These are phyloP conservation scores for Hippocampus zosterae DNA, from an alignment of 2,113 vertebrate genomes.

Conservation along the genomic window DNA sequence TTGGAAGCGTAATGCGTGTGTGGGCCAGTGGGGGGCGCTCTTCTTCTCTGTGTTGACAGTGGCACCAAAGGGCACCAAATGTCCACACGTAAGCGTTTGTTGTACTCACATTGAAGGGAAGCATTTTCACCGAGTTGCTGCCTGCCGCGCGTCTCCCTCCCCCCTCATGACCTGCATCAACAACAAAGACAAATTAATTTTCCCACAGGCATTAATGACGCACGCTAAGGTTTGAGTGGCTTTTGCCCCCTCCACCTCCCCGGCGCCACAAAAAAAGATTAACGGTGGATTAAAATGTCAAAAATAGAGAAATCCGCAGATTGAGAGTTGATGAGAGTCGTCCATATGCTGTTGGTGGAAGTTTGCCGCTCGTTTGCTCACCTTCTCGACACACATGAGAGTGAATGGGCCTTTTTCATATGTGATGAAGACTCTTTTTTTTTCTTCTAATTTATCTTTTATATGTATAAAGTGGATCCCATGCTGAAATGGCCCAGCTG, in stretches of 20 bases:
- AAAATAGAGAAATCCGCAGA: slow-evolving; percentile 73
- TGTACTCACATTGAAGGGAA: too few species aligned
- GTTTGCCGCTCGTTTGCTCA: slow-evolving; percentile 1
- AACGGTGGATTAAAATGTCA: slow-evolving; percentile 73
- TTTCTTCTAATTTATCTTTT: too few species aligned
- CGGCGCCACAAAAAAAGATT: slow-evolving; percentile 52
- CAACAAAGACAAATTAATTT: slow-evolving; percentile 63
- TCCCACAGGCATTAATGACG: slow-evolving; percentile 56
- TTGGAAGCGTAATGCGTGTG: slow-evolving; percentile 24
- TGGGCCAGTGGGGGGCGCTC: slow-evolving; percentile 54
- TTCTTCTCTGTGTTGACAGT: slow-evolving; percentile 13
- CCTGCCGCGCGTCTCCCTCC: background rate
- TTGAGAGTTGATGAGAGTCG: slow-evolving; percentile 56
- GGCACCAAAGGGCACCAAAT: too few species aligned
- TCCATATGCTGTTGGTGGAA: slow-evolving; percentile 15
- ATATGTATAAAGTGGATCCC: too few species aligned
- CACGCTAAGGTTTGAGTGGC: slow-evolving; percentile 55
- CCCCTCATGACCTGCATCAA: slow-evolving; percentile 60
- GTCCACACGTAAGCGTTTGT: too few species aligned
- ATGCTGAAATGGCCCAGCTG: too few species aligned
- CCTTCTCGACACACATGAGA: background rate
- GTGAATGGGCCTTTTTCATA: too few species aligned
- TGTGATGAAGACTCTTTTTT: too few species aligned
- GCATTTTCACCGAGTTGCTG: background rate
- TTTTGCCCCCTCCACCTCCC: slow-evolving; percentile 43